A percentile compares a stretch with the other conserved stretches of the same genome.
phyloP scores from a whole-genome alignment of 35 echinoderm and acorn worm genomes.

The Hemicentrotus pulcherrimus region DNA sequence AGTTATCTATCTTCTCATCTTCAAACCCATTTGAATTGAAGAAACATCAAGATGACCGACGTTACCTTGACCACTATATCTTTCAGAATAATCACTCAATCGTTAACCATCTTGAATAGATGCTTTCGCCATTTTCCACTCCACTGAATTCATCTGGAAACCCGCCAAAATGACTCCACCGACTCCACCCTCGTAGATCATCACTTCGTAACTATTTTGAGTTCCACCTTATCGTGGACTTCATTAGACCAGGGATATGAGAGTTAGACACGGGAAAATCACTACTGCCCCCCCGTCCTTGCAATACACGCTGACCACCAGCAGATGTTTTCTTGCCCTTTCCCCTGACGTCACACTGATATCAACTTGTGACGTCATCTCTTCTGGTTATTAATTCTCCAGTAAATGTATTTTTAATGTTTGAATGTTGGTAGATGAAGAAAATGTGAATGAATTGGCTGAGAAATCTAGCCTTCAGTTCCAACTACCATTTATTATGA shows the following conservation, averaged over 20 bases:
- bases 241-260: not conserved
- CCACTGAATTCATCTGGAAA: not conserved
- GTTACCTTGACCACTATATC: not conserved
- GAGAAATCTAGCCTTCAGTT: no score
- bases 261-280: not conserved
- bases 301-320: not conserved
- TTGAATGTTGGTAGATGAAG: not conserved
- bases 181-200: not conserved
- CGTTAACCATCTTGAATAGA: not conserved
- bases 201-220: not conserved
- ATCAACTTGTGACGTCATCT: not conserved
- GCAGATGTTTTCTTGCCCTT: conserved; percentile 1
- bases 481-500: not conserved
- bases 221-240: not conserved
- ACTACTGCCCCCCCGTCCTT: not conserved
- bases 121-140: not conserved
- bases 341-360: not conserved
- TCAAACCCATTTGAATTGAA: not conserved
- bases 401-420: not conserved
- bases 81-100: not conserved
- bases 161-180: not conserved
- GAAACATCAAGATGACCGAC: not conserved
- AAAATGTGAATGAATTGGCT: not conserved
- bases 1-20: not conserved
- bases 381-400: not conserved